Percentiles rank a stretch among this genome's conserved stretches.
These are phyloP conservation scores for Microdon myrmicae DNA, from an alignment of 2,888 invertebrate species.

Conservation along the genomic window DNA sequence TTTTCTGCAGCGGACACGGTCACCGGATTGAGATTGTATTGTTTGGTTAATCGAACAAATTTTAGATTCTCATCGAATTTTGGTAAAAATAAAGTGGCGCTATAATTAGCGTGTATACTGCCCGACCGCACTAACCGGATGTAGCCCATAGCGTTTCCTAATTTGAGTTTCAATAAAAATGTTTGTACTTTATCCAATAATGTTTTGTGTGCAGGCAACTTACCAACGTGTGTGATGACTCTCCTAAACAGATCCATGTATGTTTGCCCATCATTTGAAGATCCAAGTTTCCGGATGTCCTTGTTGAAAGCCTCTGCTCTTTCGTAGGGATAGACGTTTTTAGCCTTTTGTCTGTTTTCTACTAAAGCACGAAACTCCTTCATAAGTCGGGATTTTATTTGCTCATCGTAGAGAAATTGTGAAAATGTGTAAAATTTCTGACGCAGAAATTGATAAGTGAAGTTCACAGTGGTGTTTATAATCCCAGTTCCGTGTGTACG, in stretches of 20 bases:
- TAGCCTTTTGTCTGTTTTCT: conserved; percentile 68
- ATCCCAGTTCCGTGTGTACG: conserved; percentile 96
- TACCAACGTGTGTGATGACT: conserved; percentile 91
- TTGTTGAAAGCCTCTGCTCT: conserved; percentile 93
- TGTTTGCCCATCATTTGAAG: conserved; percentile 83
- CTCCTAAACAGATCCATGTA: conserved; percentile 93
- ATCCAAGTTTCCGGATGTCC: conserved; percentile 87
- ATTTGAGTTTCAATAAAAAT: not conserved
- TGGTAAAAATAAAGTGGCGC: conserved; percentile 90
- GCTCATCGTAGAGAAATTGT: conserved; percentile 97
- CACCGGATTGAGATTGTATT: conserved; percentile 71
- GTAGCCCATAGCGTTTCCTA: conserved; percentile 90
- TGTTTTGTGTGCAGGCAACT: conserved; percentile 41
- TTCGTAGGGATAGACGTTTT: conserved; percentile 72
- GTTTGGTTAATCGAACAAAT: conserved; percentile 74
- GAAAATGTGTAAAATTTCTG: conserved; percentile 94
- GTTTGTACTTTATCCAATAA: not conserved
- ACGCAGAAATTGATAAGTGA: conserved; percentile 91
- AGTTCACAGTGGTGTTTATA: conserved; percentile 93
- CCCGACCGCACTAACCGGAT: conserved; percentile 94
- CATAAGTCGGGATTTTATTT: conserved; percentile 92
- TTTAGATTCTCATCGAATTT: conserved; percentile 74
- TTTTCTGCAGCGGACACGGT: conserved; percentile 76
- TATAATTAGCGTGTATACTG: conserved; percentile 90
- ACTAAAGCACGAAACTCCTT: conserved; percentile 87